Evolutionary conservation across 2,797 vertebrate species (phyloP).

Genomic region (Periparus ater): DNA sequence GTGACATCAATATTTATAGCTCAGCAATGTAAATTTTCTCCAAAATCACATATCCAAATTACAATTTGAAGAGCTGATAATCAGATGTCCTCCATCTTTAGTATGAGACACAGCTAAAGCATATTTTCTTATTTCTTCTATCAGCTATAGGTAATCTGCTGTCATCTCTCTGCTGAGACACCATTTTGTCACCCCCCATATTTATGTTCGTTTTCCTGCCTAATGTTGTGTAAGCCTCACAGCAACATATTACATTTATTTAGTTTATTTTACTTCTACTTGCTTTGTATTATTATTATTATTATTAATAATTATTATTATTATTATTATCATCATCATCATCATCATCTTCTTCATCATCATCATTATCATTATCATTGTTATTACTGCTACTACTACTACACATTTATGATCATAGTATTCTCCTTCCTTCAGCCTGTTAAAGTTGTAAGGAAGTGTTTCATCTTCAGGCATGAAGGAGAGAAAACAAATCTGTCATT

Average conservation of each 20-base stretch:
- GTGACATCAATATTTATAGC: not conserved
- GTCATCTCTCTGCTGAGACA: not conserved
- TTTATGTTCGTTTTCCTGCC: not conserved
- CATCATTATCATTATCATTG: not conserved
- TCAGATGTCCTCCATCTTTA: not conserved
- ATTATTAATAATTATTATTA: not conserved
- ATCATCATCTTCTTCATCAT: no score
- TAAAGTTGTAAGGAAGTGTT: not conserved
- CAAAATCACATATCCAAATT: conserved; percentile 2
- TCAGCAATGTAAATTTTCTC: not conserved
- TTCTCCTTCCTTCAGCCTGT: not conserved
- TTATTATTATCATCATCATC: not conserved
- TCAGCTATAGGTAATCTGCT: not conserved
- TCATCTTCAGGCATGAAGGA: conserved; percentile 30
- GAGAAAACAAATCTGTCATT: not conserved
- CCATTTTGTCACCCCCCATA: not conserved
- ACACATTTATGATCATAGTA: not conserved
- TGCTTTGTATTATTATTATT: not conserved
- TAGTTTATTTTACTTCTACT: not conserved
- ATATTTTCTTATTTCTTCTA: not conserved
- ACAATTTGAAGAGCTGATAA: not conserved
- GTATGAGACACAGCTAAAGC: not conserved
- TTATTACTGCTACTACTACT: not conserved
- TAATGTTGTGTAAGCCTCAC: not conserved
- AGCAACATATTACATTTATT: not conserved